Conservation (phyloP, 2,113 vertebrate species). For the Tragelaphus scriptus region DNA sequence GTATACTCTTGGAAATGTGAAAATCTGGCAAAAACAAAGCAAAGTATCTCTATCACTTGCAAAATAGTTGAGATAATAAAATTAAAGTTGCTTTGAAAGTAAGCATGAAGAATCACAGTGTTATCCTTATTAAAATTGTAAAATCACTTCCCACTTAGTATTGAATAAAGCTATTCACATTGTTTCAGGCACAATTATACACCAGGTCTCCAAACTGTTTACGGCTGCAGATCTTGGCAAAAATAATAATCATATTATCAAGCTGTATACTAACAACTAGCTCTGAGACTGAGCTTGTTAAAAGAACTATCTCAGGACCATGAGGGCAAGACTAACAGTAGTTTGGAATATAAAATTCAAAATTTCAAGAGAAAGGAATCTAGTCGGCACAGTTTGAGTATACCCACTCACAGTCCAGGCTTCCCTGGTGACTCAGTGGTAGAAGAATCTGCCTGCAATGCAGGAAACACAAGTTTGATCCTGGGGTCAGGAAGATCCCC, state of each 20-base stretch:
- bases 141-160: neutral
- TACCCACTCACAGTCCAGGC: neutral
- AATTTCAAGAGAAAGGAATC: neutral
- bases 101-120: neutral
- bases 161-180: neutral
- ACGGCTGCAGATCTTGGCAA: neutral
- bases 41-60: neutral
- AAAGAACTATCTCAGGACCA: neutral
- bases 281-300: neutral
- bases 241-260: neutral
- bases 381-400: neutral
- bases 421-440: neutral
- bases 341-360: neutral
- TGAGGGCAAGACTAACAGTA: neutral
- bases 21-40: neutral
- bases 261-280: neutral
- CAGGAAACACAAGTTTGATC: neutral
- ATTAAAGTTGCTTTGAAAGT: neutral
- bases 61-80: neutral
- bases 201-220: neutral
- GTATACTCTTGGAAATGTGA: neutral
- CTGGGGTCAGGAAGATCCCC: neutral
- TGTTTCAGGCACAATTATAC: neutral
- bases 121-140: neutral
- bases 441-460: neutral